phyloP scores from a whole-genome alignment of 2,797 vertebrate genomes.

The Sphaeramia orbicularis region DNA sequence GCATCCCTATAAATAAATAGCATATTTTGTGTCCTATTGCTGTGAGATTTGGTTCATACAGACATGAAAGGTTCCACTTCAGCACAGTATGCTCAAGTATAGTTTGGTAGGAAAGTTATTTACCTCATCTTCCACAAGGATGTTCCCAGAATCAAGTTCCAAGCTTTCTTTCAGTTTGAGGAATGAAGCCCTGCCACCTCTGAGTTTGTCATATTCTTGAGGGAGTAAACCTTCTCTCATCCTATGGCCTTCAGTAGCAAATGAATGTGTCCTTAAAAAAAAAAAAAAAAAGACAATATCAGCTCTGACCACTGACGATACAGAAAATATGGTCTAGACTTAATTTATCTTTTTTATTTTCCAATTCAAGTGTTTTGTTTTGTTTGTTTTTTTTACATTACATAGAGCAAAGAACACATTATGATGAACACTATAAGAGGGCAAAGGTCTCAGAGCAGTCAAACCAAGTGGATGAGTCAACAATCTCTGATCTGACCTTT shows the following conservation, averaged over 20 bases:
- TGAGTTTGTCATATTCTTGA: not conserved
- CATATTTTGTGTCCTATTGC: no score
- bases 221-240: not conserved
- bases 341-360: no score
- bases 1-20: no score
- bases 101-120: conserved; percentile 1
- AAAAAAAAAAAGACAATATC: not conserved
- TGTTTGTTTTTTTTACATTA: no score
- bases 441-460: no score
- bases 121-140: conserved; percentile 45
- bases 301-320: not conserved
- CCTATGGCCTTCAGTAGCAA: not conserved
- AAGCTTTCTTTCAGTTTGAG: not conserved
- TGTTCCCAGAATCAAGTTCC: not conserved
- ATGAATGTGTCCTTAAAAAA: conserved; percentile 15
- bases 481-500: no score
- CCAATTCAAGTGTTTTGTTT: no score
- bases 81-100: not conserved
- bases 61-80: not conserved
- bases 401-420: no score
- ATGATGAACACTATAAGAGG: no score
- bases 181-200: not conserved
- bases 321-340: no score
- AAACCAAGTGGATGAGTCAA: no score
- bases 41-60: not conserved